Percentiles rank a stretch among this genome's conserved stretches.
Conservation (phyloP, 2,888 invertebrate species). For the Dryobotodes eremita region DNA sequence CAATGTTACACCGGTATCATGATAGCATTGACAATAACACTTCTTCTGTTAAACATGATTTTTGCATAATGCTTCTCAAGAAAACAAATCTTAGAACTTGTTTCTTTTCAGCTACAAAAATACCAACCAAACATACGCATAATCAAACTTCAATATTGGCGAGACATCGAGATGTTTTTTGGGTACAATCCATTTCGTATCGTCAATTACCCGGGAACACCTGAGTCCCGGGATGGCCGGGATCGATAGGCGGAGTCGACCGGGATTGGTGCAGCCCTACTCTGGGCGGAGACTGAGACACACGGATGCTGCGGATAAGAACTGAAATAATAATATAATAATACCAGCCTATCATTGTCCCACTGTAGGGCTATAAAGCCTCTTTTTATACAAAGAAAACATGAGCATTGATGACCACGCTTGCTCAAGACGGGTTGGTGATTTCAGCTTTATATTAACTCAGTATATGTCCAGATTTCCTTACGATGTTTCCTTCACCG, state of each 20-base stretch:
- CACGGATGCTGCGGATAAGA: constrained; percentile 71
- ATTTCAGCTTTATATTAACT: neutral
- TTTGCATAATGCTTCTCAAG: neutral
- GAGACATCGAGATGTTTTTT: constrained; percentile 62
- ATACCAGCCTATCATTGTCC: neutral
- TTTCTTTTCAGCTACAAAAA: constrained; percentile 13
- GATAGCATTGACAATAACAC: neutral
- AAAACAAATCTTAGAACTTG: neutral
- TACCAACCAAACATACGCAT: constrained; percentile 6
- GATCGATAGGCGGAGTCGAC: constrained; percentile 85
- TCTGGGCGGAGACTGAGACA: constrained; percentile 75
- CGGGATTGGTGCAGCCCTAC: constrained; percentile 77
- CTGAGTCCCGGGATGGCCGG: constrained; percentile 78
- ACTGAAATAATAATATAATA: neutral
- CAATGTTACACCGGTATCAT: neutral
- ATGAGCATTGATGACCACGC: neutral
- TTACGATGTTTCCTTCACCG: neutral
- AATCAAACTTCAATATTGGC: constrained; percentile 48
- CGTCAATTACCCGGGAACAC: constrained; percentile 82
- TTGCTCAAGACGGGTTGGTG: neutral
- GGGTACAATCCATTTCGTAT: constrained; percentile 66
- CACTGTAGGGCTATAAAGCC: neutral
- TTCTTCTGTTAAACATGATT: neutral
- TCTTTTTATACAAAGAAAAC: neutral
- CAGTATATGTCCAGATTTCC: neutral